phyloP scores from a whole-genome alignment of 2,888 invertebrate genomes.

The Aleiodes alternator region DNA sequence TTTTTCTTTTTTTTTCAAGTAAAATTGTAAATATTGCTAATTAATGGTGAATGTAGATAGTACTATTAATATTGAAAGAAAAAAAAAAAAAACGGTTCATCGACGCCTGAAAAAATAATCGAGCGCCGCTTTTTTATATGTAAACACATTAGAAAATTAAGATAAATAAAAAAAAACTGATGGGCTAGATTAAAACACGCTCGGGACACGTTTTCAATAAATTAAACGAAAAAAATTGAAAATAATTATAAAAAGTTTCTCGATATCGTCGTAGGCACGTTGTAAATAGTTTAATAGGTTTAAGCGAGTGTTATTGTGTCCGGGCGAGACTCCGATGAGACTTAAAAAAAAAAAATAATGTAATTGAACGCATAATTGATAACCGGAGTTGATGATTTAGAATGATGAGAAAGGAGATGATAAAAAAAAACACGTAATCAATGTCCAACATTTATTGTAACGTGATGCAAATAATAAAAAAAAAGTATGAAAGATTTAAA shows the following conservation, averaged over 20 bases:
- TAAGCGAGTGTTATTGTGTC: conserved; percentile 28
- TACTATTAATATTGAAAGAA: conserved; percentile 38
- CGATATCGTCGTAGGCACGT: conserved; percentile 37
- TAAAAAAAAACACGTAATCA: conserved; percentile 8
- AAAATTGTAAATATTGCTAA: conserved; percentile 69
- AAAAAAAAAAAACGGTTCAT: conserved; percentile 59
- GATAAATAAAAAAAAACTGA: conserved; percentile 27
- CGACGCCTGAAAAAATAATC: conserved; percentile 42
- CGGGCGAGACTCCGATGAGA: background rate
- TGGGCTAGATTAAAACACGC: conserved; percentile 20
- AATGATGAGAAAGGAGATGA: background rate
- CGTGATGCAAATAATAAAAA: conserved; percentile 30
- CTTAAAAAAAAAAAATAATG: conserved; percentile 1
- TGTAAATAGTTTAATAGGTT: conserved; percentile 39
- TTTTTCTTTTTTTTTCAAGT: conserved; percentile 9
- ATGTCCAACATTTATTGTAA: conserved; percentile 33
- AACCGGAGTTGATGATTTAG: conserved; percentile 3
- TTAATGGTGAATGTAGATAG: conserved; percentile 70
- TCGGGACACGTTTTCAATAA: conserved; percentile 42
- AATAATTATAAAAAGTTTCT: conserved; percentile 36
- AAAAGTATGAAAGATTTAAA: conserved; percentile 14
- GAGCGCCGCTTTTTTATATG: conserved; percentile 57
- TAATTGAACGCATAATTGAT: background rate
- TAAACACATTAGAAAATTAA: conserved; percentile 47
- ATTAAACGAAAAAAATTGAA: conserved; percentile 23